These are phyloP conservation scores for Cygnus olor DNA, from an alignment of 2,797 vertebrate species.

Conservation along the genomic window DNA sequence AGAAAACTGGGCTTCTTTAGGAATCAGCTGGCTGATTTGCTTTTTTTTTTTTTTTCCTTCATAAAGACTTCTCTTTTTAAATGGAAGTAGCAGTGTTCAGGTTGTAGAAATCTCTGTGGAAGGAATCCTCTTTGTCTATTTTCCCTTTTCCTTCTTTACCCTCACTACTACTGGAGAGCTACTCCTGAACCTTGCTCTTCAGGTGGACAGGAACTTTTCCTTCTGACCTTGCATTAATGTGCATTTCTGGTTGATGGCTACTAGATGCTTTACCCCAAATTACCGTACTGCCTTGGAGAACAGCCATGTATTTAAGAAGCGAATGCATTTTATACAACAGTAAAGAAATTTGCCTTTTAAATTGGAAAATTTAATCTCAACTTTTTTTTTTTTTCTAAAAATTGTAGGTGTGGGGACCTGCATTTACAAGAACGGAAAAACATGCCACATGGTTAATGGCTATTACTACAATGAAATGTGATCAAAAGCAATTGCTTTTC, in stretches of 20 bases:
- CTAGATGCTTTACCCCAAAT: not conserved
- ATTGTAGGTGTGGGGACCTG: not conserved
- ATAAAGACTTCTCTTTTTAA: not conserved
- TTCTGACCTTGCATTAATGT: not conserved
- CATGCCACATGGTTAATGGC: not conserved
- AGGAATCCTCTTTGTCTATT: not conserved
- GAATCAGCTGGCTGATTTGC: not conserved
- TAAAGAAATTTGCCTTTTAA: not conserved
- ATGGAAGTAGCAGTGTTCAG: not conserved
- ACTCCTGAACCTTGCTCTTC: not conserved
- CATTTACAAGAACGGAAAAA: not conserved
- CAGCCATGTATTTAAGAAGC: not conserved
- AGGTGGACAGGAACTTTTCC: not conserved
- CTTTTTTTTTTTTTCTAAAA: not conserved
- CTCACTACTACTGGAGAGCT: not conserved
- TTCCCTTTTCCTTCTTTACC: not conserved
- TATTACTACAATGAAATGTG: not conserved
- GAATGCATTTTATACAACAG: not conserved
- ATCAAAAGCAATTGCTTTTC: not conserved
- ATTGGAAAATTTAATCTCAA: not conserved
- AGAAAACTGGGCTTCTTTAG: not conserved
- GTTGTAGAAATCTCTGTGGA: not conserved
- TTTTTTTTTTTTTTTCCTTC: not conserved
- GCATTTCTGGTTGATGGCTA: not conserved
- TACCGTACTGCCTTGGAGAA: not conserved